phyloP scores from a whole-genome alignment of 1,140 invertebrate species.

The Meloidogyne floridensis region DNA sequence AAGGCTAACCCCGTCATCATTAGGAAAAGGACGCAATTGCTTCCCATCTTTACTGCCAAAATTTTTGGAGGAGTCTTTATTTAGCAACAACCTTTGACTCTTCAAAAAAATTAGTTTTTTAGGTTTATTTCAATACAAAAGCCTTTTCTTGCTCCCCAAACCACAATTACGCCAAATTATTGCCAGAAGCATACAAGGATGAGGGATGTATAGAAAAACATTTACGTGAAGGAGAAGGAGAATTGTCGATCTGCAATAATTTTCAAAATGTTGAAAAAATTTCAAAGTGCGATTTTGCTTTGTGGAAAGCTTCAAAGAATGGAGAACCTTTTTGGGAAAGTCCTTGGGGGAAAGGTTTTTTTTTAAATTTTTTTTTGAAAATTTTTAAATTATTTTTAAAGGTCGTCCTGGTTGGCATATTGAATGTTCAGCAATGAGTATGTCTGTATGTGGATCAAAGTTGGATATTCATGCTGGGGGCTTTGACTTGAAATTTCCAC shows the following conservation, averaged over 20 bases:
- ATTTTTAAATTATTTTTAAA: slow-evolving; percentile 14
- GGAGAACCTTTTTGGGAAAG: slow-evolving; percentile 96
- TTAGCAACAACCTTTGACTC: too few species aligned
- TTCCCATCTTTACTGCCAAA: too few species aligned
- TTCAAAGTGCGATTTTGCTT: slow-evolving; percentile 88
- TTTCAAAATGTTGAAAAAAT: slow-evolving; percentile 75
- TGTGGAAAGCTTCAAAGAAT: slow-evolving; percentile 95
- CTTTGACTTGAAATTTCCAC: slow-evolving; percentile 95
- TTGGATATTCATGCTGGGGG: slow-evolving; percentile 98
- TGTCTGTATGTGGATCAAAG: slow-evolving; percentile 81
- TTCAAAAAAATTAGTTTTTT: too few species aligned
- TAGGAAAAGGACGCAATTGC: too few species aligned
- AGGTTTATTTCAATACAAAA: slow-evolving; percentile 89
- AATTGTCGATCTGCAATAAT: slow-evolving; percentile 73
- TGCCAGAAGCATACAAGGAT: slow-evolving; percentile 96
- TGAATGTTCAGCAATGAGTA: slow-evolving; percentile 98
- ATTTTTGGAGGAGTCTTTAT: too few species aligned
- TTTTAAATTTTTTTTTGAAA: slow-evolving; percentile 72
- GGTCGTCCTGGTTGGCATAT: slow-evolving; percentile 91
- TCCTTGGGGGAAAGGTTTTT: slow-evolving; percentile 81
- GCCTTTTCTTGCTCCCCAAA: slow-evolving; percentile 78
- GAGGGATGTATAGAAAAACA: slow-evolving; percentile 72
- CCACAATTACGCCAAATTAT: slow-evolving; percentile 92
- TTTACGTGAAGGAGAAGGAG: slow-evolving; percentile 87
- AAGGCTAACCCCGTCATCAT: too few species aligned